Evolutionary conservation across 2,888 invertebrate species (phyloP).

Genomic region (Octodonta nipae): DNA sequence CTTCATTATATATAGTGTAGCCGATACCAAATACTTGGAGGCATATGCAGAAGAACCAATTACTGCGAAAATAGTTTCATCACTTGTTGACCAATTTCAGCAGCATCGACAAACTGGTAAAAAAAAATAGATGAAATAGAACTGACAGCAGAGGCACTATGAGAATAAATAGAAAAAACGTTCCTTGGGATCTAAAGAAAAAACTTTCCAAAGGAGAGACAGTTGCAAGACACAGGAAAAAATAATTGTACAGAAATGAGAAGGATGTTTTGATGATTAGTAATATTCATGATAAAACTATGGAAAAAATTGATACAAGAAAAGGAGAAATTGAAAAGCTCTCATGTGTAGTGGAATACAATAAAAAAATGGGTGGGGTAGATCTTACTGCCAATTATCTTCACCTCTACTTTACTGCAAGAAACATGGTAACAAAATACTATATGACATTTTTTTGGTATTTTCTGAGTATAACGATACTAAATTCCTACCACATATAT

Average conservation of each 20-base stretch:
- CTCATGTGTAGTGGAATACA: too few relatives aligned
- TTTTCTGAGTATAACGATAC: constrained; percentile 3
- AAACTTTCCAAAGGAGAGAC: constrained; percentile 1
- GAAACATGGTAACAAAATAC: constrained; percentile 3
- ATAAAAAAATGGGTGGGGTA: too few relatives aligned
- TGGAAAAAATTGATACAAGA: too few relatives aligned
- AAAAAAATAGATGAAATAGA: too few relatives aligned
- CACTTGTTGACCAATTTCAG: too few relatives aligned
- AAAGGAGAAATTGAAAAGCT: too few relatives aligned
- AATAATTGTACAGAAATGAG: neutral
- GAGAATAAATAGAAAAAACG: constrained; percentile 1
- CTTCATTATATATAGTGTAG: neutral
- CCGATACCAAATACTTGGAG: neutral
- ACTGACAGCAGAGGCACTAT: neutral
- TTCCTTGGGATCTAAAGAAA: neutral
- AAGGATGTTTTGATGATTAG: constrained; percentile 1
- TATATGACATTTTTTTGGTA: constrained; percentile 5
- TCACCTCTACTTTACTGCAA: neutral
- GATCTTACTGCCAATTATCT: neutral
- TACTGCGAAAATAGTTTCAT: constrained; percentile 4
- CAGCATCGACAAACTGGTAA: too few relatives aligned
- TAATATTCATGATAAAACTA: too few relatives aligned
- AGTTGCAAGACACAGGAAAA: neutral
- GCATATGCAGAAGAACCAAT: constrained; percentile 1
- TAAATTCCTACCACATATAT: constrained; percentile 3